A percentile compares a stretch with the other conserved stretches of the same genome.
Evolutionary conservation across 2,888 invertebrate genomes (phyloP).

Genomic region (Oxyteleia sp.): DNA sequence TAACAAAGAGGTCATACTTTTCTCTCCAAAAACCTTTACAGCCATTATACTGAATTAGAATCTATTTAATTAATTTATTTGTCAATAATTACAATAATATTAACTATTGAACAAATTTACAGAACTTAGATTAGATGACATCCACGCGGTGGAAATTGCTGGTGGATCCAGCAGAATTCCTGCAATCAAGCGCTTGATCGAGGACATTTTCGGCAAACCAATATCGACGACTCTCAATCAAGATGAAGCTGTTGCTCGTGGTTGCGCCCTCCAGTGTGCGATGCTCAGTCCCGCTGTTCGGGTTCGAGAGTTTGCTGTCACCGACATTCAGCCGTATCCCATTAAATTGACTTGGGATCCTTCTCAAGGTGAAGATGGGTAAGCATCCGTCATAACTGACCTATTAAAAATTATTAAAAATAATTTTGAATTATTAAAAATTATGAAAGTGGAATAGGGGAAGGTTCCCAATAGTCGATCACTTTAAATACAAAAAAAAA

Average conservation of each 20-base stretch:
- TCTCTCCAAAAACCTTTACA: no score
- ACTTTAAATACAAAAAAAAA: no score
- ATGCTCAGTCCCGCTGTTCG: slow-evolving; percentile 99
- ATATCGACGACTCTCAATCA: slow-evolving; percentile 98
- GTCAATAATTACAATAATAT: no score
- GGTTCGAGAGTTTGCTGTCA: slow-evolving; percentile 97
- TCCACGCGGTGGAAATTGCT: slow-evolving; percentile 98
- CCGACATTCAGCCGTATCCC: slow-evolving; percentile 97
- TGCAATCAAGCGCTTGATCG: slow-evolving; percentile 95
- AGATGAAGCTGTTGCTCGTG: slow-evolving; percentile 98
- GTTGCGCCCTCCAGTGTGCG: slow-evolving; percentile 98
- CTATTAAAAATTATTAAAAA: no score
- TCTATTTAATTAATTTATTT: no score
- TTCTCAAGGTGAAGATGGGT: slow-evolving; percentile 89
- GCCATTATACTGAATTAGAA: no score
- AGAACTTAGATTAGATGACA: slow-evolving; percentile 93
- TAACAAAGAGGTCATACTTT: no score
- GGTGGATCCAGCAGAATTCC: slow-evolving; percentile 98
- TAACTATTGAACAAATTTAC: no score
- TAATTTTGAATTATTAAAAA: no score
- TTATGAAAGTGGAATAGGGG: no score
- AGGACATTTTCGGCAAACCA: slow-evolving; percentile 94
- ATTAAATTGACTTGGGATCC: slow-evolving; percentile 95
- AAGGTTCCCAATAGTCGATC: no score
- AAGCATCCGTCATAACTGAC: no score